Conservation (phyloP, 2,797 vertebrate genomes). For the Clarias fuscus region DNA sequence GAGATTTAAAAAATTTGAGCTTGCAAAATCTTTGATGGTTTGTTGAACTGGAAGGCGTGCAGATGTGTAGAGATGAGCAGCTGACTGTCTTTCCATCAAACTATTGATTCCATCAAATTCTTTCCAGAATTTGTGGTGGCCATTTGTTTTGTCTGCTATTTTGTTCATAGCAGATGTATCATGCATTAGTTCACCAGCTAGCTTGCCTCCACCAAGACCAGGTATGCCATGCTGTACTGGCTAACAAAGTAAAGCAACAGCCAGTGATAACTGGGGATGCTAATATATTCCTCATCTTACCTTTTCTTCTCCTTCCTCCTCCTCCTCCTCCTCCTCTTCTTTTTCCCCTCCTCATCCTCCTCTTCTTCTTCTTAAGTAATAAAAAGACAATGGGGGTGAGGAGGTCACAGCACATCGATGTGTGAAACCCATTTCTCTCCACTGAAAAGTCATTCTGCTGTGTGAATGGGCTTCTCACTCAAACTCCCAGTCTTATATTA, state of each 20-base stretch:
- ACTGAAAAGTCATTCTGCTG: neutral
- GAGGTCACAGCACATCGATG: neutral
- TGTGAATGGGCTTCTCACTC: neutral
- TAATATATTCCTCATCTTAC: neutral
- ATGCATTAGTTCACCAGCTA: neutral
- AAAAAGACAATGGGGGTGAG: neutral
- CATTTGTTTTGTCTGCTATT: neutral
- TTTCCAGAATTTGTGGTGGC: neutral
- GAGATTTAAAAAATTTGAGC: neutral
- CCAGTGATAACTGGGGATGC: neutral
- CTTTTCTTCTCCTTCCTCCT: too few relatives aligned
- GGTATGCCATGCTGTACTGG: neutral
- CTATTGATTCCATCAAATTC: neutral
- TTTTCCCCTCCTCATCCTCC: too few relatives aligned
- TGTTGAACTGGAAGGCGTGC: too few relatives aligned
- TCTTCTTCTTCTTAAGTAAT: neutral
- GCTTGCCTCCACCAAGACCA: neutral
- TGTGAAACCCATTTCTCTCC: slow-evolving; percentile 12
- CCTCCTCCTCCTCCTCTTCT: too few relatives aligned
- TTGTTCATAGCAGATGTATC: neutral
- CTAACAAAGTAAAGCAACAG: too few relatives aligned
- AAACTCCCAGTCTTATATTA: too few relatives aligned
- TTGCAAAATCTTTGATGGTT: neutral
- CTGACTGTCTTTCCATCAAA: neutral
- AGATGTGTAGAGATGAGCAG: neutral